These are phyloP conservation scores for Thunnus albacares DNA, from an alignment of 2,797 vertebrate species.

Conservation along the genomic window DNA sequence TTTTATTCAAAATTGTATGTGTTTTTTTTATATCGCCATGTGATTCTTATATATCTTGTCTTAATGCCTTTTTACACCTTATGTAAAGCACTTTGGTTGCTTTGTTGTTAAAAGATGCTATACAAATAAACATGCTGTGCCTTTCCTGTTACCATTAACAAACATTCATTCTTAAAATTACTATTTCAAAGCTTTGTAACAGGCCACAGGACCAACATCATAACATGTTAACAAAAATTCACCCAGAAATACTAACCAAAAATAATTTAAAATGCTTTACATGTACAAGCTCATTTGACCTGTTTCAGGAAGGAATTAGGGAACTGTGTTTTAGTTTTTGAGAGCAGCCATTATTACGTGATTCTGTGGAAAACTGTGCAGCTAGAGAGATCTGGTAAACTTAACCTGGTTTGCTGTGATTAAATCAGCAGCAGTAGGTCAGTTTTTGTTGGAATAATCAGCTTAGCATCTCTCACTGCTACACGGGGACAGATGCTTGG, in stretches of 20 bases:
- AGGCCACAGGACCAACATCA: not conserved
- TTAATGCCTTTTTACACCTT: not conserved
- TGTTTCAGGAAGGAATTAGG: not conserved
- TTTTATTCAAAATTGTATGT: not conserved
- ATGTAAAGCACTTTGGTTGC: too few relatives aligned
- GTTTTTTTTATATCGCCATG: too few relatives aligned
- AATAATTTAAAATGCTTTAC: not conserved
- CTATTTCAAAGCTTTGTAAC: not conserved
- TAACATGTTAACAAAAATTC: not conserved
- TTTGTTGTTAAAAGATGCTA: not conserved
- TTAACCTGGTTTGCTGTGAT: constrained; percentile 59
- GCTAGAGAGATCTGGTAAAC: constrained; percentile 35
- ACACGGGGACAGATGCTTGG: not conserved
- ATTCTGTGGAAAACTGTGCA: constrained; percentile 28
- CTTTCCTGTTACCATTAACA: too few relatives aligned
- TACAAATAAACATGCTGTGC: too few relatives aligned
- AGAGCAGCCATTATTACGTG: constrained; percentile 35
- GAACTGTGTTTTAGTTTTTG: constrained; percentile 30
- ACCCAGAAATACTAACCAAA: not conserved
- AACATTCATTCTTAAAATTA: not conserved
- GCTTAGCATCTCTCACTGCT: constrained; percentile 47
- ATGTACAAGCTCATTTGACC: not conserved
- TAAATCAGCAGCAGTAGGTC: constrained; percentile 54
- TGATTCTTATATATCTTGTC: too few relatives aligned
- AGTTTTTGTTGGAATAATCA: constrained; percentile 53